phyloP scores from a whole-genome alignment of 1,140 invertebrate genomes.

The Aphaenogaster ashmeadi region DNA sequence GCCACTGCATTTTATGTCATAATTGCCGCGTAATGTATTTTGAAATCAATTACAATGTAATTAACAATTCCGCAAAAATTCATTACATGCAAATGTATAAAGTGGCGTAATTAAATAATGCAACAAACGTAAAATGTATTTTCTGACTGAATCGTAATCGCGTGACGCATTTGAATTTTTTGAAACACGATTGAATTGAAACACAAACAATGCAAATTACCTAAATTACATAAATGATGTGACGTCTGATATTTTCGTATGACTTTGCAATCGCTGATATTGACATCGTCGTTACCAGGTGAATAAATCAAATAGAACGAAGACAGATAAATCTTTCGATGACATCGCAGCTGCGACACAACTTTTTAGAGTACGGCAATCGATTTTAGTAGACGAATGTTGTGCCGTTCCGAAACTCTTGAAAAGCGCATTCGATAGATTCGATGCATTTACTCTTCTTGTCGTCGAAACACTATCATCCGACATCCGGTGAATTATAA shows the following conservation, averaged over 20 bases:
- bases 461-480: conserved; percentile 38
- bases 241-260: not conserved
- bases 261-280: conserved; percentile 1
- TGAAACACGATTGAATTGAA: not conserved
- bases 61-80: conserved; percentile 32
- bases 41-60: conserved; percentile 10
- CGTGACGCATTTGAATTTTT: conserved; percentile 7
- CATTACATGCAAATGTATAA: conserved; percentile 31
- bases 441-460: conserved; percentile 52
- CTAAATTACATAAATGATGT: conserved; percentile 15
- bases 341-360: conserved; percentile 23
- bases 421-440: conserved; percentile 50
- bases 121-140: not conserved
- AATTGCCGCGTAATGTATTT: not conserved
- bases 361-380: conserved; percentile 41
- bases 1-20: not conserved
- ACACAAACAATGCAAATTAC: conserved; percentile 7
- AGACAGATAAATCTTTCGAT: conserved; percentile 25
- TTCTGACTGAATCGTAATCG: not conserved
- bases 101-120: conserved; percentile 43
- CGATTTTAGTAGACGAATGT: conserved; percentile 51
- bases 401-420: conserved; percentile 24
- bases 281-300: not conserved
- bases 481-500: conserved; percentile 48
- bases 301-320: conserved; percentile 31